Percentiles rank a stretch among this genome's conserved stretches.
phyloP scores from a whole-genome alignment of 1,140 invertebrate genomes.

The Leptinotarsa lineolata region DNA sequence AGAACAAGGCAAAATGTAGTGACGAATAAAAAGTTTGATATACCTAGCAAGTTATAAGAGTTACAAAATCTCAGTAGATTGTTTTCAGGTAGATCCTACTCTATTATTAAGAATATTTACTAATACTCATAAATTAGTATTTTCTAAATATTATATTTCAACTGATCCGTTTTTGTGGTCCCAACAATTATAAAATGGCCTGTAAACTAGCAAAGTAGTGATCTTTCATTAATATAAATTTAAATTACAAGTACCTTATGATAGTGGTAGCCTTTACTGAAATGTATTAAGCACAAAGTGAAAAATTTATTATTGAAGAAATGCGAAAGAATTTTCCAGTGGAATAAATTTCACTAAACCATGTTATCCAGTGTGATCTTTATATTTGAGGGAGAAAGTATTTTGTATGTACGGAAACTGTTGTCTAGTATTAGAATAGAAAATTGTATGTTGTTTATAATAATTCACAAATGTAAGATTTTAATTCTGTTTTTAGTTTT shows the following conservation, averaged over 20 bases:
- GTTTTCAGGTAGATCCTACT: too few species aligned
- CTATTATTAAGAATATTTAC: too few species aligned
- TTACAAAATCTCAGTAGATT: too few species aligned
- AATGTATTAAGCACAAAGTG: neutral
- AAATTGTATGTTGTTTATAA: constrained; percentile 8
- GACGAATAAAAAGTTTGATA: too few species aligned
- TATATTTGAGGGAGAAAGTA: constrained; percentile 26
- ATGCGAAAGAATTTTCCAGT: neutral
- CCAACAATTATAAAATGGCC: neutral
- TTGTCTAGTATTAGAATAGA: constrained; percentile 22
- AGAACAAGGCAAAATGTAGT: too few species aligned
- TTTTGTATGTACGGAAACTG: constrained; percentile 22
- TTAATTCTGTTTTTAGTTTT: too few species aligned
- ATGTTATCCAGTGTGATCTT: constrained; percentile 18
- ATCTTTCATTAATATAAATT: constrained; percentile 1
- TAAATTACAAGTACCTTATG: constrained; percentile 16
- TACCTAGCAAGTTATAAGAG: too few species aligned
- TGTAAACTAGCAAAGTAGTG: neutral
- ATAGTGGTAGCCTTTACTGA: neutral
- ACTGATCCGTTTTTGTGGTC: too few species aligned
- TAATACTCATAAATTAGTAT: too few species aligned
- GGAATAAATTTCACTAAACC: neutral
- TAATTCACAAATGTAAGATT: neutral
- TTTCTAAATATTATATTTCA: too few species aligned
- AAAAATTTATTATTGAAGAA: neutral